Evolutionary conservation across 2,888 invertebrate genomes (phyloP), one percentile per base, ranked within the genome.

Genomic region (Patella ulyssiponensis): DNA sequence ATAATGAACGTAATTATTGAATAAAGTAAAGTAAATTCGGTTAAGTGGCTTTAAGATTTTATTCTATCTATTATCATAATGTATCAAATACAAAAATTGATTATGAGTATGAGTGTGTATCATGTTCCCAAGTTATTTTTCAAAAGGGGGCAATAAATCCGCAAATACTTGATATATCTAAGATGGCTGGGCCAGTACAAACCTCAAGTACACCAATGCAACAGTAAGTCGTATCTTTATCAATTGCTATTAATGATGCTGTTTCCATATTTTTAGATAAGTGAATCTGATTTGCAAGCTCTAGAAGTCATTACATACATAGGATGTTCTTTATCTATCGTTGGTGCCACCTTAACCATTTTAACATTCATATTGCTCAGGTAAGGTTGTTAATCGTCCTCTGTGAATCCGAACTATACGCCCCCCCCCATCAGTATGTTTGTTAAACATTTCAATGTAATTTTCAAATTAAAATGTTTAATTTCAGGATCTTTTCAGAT

Each of bases 281-380:
- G 53, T 15, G 20, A 52, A 15, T 72, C 23, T 11, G 73, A 74
- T 20, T 17, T 52, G 44, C 71, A 72, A 1, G 80, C 82, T 2
- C 77, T 83, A 56, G 81, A 80, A 12, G 75, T 80, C 15, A 58
- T 84, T 15, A 83, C 83, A 0, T 70, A 76, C 7, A 76, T 84
- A 33, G 84, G 84, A 17, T 82, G 83, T 51, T 78, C 81, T 53
- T 64, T 82, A 52, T 86, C 84, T 12, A 80, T 84, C 11, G 76
- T 79, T 1, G 82, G 83, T 0, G 74, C 82, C 20, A 69, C 78
- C 5, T 79, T 84, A 44, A 82, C 84, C 17, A 56, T 85, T 2
- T 56, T 81, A 9, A 81, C 81, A 12, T 73, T 84, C 23, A 64
- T 84, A 0, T 83, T 83, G 76, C 79, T 83, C 27, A 81, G 82